Evolutionary conservation across 2,888 invertebrate genomes (phyloP).

Genomic region (Oscheius sp.): DNA sequence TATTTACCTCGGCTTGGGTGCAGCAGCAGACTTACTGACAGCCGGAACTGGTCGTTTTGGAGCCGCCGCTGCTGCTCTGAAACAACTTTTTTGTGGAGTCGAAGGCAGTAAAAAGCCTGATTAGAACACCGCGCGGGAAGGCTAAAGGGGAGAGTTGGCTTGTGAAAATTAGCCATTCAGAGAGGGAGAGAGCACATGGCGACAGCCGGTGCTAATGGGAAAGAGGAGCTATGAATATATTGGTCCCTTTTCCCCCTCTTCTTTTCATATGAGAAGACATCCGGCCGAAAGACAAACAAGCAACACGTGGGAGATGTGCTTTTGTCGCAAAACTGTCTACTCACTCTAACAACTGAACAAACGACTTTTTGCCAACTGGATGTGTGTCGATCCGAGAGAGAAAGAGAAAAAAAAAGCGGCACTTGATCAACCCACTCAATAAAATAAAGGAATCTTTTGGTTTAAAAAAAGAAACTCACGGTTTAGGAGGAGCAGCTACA

Average conservation of each 20-base stretch:
- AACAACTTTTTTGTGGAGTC: neutral
- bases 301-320: neutral
- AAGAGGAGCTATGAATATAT: constrained; percentile 4
- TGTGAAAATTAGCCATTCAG: constrained; percentile 2
- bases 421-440: no score
- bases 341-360: no score
- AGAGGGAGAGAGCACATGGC: neutral
- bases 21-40: neutral
- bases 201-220: constrained; percentile 2
- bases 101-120: neutral
- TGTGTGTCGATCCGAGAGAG: no score
- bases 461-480: neutral
- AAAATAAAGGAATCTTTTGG: neutral
- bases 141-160: neutral
- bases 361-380: no score
- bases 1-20: neutral
- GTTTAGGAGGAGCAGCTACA: neutral
- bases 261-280: neutral
- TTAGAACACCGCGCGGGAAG: neutral
- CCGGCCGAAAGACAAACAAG: neutral
- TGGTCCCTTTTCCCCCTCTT: neutral
- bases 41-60: neutral
- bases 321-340: no score
- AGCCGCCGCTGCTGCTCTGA: neutral
- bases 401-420: no score